Conservation (phyloP, 2,797 vertebrate species). For the Malurus splendens region DNA sequence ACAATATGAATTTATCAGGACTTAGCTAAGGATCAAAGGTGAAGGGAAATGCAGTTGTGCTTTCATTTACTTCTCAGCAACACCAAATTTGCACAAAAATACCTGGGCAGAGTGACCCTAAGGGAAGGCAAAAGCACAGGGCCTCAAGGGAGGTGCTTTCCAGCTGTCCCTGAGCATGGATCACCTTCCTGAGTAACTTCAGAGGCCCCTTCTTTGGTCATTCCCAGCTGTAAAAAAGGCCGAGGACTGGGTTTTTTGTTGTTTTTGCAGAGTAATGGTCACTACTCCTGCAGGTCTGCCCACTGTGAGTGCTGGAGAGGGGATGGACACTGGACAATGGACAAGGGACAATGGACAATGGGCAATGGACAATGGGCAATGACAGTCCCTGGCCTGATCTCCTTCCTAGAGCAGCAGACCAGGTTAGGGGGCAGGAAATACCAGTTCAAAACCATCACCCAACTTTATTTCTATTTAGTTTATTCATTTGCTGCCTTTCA, state of each 20-base stretch:
- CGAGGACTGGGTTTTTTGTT: background rate
- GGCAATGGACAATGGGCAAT: too few species aligned
- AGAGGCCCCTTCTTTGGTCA: background rate
- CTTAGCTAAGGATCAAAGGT: constrained; percentile 62
- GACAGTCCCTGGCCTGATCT: background rate
- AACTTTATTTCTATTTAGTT: background rate
- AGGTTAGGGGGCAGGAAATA: background rate
- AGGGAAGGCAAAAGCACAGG: background rate
- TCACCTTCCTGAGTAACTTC: background rate
- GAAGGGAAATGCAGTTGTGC: constrained; percentile 7
- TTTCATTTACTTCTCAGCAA: constrained; percentile 41
- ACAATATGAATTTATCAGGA: constrained; percentile 64
- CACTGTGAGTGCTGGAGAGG: background rate
- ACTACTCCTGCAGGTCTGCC: background rate
- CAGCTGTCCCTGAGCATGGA: background rate
- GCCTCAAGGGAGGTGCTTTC: background rate
- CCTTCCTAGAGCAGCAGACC: background rate
- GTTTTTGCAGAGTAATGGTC: background rate
- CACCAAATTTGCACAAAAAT: background rate
- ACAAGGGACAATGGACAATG: background rate
- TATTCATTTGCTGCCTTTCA: background rate
- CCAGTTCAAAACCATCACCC: background rate
- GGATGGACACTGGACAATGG: background rate
- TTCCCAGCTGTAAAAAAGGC: background rate
- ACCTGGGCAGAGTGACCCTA: background rate